These are phyloP conservation scores for Hycleus phaleratus DNA, from an alignment of 1,140 invertebrate genomes.

Conservation along the genomic window DNA sequence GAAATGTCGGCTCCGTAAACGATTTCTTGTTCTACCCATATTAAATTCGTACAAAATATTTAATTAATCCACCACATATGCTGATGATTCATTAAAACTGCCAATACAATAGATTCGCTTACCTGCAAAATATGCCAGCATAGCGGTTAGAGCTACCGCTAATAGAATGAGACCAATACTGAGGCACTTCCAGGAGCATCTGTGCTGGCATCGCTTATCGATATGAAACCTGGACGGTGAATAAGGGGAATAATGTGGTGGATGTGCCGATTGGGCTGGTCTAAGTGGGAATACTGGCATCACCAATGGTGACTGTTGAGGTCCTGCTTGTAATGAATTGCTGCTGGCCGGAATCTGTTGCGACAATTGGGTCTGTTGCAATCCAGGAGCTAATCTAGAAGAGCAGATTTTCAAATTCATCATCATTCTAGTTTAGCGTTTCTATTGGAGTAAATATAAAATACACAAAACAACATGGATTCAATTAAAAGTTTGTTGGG, in stretches of 20 bases:
- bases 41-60: no score
- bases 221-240: constrained; percentile 88
- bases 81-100: no score
- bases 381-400: constrained; percentile 44
- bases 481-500: neutral
- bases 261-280: constrained; percentile 57
- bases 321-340: constrained; percentile 36
- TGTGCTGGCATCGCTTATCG: constrained; percentile 83
- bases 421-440: neutral
- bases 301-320: constrained; percentile 53
- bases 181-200: constrained; percentile 92
- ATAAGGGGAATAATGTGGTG: constrained; percentile 71
- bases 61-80: no score
- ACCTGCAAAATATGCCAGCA: constrained; percentile 92
- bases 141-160: constrained; percentile 77
- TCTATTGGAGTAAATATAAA: neutral
- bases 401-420: constrained; percentile 5
- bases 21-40: neutral
- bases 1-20: constrained; percentile 2
- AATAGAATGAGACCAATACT: constrained; percentile 85
- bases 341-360: constrained; percentile 38
- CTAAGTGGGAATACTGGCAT: constrained; percentile 73
- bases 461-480: neutral
- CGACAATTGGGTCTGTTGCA: constrained; percentile 43
- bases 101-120: constrained; percentile 18